Conservation (phyloP, 2,113 vertebrate species). For the Cryptotis parvus region DNA sequence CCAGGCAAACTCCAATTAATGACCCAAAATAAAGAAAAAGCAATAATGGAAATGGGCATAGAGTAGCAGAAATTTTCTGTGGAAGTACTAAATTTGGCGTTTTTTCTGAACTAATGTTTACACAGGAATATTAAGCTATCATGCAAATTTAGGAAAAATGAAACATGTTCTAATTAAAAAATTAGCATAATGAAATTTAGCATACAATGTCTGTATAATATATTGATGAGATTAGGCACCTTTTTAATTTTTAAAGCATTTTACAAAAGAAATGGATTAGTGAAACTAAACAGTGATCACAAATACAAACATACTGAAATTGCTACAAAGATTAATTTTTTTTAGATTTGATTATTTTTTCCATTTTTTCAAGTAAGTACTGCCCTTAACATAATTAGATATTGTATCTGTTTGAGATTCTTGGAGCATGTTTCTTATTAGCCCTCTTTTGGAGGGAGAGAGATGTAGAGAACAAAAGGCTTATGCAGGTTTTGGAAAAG, state of each 20-base stretch:
- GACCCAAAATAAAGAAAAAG: neutral
- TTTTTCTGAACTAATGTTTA: constrained; percentile 72
- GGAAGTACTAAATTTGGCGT: neutral
- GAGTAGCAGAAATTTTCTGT: neutral
- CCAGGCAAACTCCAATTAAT: too few species aligned
- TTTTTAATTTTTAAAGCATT: constrained; percentile 20
- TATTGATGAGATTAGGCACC: constrained; percentile 8
- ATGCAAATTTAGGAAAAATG: constrained; percentile 54
- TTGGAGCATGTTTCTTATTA: constrained; percentile 39
- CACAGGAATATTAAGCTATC: constrained; percentile 68
- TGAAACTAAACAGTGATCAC: constrained; percentile 62
- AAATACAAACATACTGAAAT: constrained; percentile 70
- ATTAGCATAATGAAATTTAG: constrained; percentile 42
- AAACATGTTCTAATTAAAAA: constrained; percentile 41
- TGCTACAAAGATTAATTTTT: constrained; percentile 49
- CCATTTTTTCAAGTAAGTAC: constrained; percentile 55
- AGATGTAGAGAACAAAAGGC: constrained; percentile 83
- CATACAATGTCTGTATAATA: neutral
- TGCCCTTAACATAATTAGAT: constrained; percentile 70
- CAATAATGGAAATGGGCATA: neutral
- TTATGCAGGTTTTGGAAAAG: constrained; percentile 89
- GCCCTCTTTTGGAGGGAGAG: constrained; percentile 59
- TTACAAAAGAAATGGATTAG: constrained; percentile 52
- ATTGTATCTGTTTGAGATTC: constrained; percentile 67
- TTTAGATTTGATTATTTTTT: neutral